These are phyloP conservation scores for Netelia virgata DNA, from an alignment of 2,888 invertebrate genomes.

Conservation along the genomic window DNA sequence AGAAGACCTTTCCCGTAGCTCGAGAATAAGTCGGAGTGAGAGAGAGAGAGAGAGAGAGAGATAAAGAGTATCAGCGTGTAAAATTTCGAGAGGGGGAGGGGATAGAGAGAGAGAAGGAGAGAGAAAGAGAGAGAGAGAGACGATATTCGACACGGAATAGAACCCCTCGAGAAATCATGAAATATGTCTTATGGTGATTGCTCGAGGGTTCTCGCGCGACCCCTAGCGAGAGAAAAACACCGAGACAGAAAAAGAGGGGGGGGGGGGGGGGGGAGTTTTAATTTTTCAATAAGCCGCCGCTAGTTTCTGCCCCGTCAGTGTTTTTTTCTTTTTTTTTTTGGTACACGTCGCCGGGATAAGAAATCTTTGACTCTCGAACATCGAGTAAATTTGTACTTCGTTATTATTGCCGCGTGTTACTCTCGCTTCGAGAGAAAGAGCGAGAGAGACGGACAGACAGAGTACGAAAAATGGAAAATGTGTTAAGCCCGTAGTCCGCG, in stretches of 20 bases:
- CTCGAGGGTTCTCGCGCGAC: constrained; percentile 22
- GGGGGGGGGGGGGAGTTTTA: constrained; percentile 2
- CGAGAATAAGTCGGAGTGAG: constrained; percentile 16
- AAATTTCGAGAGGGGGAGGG: constrained; percentile 57
- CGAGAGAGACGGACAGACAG: not conserved
- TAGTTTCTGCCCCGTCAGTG: not conserved
- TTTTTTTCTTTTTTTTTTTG: not conserved
- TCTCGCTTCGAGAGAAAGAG: not conserved
- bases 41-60: constrained; percentile 29
- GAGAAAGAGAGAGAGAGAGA: too few relatives aligned
- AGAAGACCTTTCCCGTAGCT: constrained; percentile 50
- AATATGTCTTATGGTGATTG: constrained; percentile 52
- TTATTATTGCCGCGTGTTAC: not conserved
- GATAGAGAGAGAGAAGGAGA: not conserved
- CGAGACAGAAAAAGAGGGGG: constrained; percentile 1
- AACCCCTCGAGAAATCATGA: constrained; percentile 64
- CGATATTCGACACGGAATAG: constrained; percentile 58
- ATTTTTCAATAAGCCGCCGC: constrained; percentile 52
- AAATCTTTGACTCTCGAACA: not conserved
- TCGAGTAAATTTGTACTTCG: constrained; percentile 32
- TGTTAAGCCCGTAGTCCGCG: too few relatives aligned
- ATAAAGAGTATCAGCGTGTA: constrained; percentile 17
- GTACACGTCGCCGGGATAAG: not conserved
- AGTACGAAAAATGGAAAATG: constrained; percentile 31
- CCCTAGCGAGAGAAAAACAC: not conserved